These are phyloP conservation scores for Drosophila trapezifrons DNA, from an alignment of 1,140 invertebrate genomes.

Conservation along the genomic window DNA sequence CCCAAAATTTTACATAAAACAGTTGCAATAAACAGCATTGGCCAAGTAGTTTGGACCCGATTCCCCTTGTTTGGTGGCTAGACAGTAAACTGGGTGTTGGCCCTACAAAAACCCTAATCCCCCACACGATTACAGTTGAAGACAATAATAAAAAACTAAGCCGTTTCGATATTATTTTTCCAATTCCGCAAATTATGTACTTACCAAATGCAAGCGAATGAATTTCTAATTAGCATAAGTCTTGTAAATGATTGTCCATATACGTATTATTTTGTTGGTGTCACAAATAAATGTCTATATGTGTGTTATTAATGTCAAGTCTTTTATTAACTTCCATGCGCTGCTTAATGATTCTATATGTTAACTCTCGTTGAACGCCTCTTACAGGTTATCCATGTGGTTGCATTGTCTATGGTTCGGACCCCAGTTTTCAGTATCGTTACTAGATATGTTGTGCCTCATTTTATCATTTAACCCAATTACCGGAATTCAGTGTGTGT, in stretches of 20 bases:
- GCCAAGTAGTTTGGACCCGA: conserved; percentile 83
- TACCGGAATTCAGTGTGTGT: conserved; percentile 37
- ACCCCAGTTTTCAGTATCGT: conserved; percentile 77
- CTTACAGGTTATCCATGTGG: conserved; percentile 82
- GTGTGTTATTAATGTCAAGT: conserved; percentile 24
- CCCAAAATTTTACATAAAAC: conserved; percentile 47
- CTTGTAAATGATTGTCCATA: conserved; percentile 20
- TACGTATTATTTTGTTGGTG: conserved; percentile 29
- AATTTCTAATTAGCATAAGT: conserved; percentile 40
- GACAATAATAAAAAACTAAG: conserved; percentile 52
- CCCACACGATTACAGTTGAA: conserved; percentile 16
- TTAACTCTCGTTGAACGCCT: conserved; percentile 65
- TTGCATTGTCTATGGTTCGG: conserved; percentile 83
- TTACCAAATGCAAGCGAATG: conserved; percentile 28
- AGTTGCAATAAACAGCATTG: conserved; percentile 80
- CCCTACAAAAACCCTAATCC: conserved; percentile 6
- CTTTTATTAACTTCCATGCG: conserved; percentile 42
- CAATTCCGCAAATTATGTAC: conserved; percentile 13
- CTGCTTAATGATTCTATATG: conserved; percentile 43
- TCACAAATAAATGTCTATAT: conserved; percentile 55
- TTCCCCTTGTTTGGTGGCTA: conserved; percentile 76
- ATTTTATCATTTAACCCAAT: conserved; percentile 39
- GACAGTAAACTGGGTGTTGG: conserved; percentile 48
- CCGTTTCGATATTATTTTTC: conserved; percentile 61
- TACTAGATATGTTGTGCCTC: conserved; percentile 64